phyloP scores from a whole-genome alignment of 2,888 invertebrate species.

The Brachynemurus nebulosus region DNA sequence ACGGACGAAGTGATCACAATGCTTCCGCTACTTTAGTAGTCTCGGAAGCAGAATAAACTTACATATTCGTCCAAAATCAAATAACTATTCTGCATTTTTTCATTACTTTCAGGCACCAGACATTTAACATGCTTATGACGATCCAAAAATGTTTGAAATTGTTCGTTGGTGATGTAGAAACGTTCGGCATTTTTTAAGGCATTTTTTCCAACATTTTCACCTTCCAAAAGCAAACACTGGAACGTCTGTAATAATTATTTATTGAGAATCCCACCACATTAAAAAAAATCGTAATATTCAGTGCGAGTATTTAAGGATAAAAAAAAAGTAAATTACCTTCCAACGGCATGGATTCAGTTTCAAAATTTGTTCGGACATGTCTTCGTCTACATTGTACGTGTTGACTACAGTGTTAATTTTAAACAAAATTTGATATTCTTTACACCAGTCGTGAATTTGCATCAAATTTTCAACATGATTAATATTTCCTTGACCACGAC shows the following conservation, averaged over 20 bases:
- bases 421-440: slow-evolving; percentile 31
- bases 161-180: slow-evolving; percentile 32
- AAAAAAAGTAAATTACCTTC: slow-evolving; percentile 19
- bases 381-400: slow-evolving; percentile 33
- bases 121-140: slow-evolving; percentile 29
- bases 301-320: too few relatives aligned
- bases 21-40: too few relatives aligned
- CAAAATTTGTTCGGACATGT: slow-evolving; percentile 31
- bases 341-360: slow-evolving; percentile 31
- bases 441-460: slow-evolving; percentile 32
- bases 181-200: slow-evolving; percentile 32
- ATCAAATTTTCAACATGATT: slow-evolving; percentile 31
- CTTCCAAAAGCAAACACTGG: slow-evolving; percentile 35
- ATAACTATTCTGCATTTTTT: slow-evolving; percentile 36
- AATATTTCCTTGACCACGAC: slow-evolving; percentile 29
- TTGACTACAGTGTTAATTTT: slow-evolving; percentile 40
- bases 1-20: too few relatives aligned
- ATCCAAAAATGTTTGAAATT: slow-evolving; percentile 32
- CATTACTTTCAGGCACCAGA: slow-evolving; percentile 36
- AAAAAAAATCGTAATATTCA: background rate
- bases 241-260: slow-evolving; percentile 28
- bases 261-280: background rate
- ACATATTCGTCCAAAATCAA: slow-evolving; percentile 38
- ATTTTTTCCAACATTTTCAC: slow-evolving; percentile 34
- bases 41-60: too few relatives aligned